Evolutionary conservation across 2,113 vertebrate genomes (phyloP).

Genomic region (Gnathonemus echidnorhynchus): DNA sequence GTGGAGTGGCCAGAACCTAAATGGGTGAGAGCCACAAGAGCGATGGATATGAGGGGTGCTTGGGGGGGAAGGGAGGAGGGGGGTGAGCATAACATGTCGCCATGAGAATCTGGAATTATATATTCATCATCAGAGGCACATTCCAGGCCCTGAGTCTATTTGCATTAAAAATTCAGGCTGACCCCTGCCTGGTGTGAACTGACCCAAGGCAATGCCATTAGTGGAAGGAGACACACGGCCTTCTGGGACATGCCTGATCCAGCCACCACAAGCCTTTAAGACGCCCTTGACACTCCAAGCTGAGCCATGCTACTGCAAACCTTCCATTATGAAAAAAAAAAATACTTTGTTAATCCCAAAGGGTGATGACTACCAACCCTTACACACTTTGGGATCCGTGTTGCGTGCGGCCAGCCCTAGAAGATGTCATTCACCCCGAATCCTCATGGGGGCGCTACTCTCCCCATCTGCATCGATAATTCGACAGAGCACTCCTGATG

Average conservation of each 20-base stretch:
- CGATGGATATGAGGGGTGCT: not conserved
- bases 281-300: not conserved
- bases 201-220: not conserved
- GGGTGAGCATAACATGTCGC: too few relatives aligned
- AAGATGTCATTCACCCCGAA: constrained; percentile 40
- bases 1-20: not conserved
- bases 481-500: constrained; percentile 40
- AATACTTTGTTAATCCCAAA: constrained; percentile 34
- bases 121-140: constrained; percentile 17
- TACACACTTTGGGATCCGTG: constrained; percentile 46
- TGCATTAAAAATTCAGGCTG: constrained; percentile 10
- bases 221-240: not conserved
- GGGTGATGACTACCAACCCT: constrained; percentile 47
- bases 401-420: constrained; percentile 28
- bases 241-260: not conserved
- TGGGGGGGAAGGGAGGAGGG: not conserved
- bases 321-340: not conserved
- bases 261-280: not conserved
- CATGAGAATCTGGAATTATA: not conserved
- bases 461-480: constrained; percentile 43
- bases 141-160: constrained; percentile 15
- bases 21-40: not conserved
- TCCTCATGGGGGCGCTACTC: constrained; percentile 44
- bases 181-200: constrained; percentile 2
- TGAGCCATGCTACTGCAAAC: not conserved